Conservation (phyloP, 1,140 invertebrate genomes). For the Paraescarpia echinospica region DNA sequence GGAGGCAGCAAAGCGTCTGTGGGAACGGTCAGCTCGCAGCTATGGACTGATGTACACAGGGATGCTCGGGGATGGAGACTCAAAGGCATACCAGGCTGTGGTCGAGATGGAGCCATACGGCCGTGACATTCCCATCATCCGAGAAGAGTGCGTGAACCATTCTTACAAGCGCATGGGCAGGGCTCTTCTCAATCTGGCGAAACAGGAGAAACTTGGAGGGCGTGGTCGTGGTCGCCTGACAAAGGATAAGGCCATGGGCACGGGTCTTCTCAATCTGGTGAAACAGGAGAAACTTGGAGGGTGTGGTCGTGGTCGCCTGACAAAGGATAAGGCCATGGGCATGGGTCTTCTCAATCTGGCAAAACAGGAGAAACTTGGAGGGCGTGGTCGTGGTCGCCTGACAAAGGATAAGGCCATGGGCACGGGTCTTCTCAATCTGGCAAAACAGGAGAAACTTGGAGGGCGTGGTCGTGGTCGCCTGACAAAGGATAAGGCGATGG, state of each 20-base stretch:
- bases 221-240: constrained; percentile 13
- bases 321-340: no score
- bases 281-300: no score
- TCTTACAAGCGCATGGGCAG: neutral
- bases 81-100: constrained; percentile 1
- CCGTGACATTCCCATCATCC: neutral
- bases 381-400: no score
- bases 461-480: no score
- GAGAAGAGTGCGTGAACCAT: constrained; percentile 26
- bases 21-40: constrained; percentile 5
- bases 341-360: no score
- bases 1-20: constrained; percentile 7
- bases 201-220: constrained; percentile 2
- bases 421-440: no score
- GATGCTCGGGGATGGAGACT: constrained; percentile 23
- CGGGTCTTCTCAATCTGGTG: no score
- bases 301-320: no score
- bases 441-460: no score
- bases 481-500: no score
- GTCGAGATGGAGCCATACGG: constrained; percentile 14
- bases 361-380: no score
- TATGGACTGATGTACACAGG: constrained; percentile 21
- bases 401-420: no score
- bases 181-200: constrained; percentile 3
- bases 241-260: neutral